A percentile compares a stretch with the other conserved stretches of the same genome.
Conservation (phyloP, 2,113 vertebrate species). For the Nannobrachium achirus region DNA sequence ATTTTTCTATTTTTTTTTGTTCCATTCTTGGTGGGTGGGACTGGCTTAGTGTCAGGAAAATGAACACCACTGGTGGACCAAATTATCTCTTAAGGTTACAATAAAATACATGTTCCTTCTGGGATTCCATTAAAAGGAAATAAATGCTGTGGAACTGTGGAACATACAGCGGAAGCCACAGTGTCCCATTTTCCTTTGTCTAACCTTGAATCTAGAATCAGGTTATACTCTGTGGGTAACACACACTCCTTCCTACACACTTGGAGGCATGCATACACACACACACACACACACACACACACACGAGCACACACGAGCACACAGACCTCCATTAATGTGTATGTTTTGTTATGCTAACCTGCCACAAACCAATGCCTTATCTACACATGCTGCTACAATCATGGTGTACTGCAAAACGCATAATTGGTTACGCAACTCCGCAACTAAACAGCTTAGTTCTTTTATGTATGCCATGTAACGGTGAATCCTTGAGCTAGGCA, state of each 20-base stretch:
- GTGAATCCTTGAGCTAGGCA: neutral
- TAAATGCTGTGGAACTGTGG: neutral
- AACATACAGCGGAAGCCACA: neutral
- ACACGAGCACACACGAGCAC: neutral
- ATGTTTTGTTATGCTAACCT: slow-evolving; percentile 3
- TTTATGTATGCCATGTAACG: slow-evolving; percentile 2
- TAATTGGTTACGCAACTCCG: slow-evolving; percentile 13
- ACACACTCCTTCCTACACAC: too few species aligned
- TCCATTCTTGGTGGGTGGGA: neutral
- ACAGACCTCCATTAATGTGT: too few species aligned
- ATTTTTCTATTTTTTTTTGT: neutral
- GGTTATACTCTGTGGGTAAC: slow-evolving; percentile 20
- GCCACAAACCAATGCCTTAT: slow-evolving; percentile 7
- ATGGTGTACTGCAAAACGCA: slow-evolving; percentile 8
- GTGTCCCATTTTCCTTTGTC: slow-evolving; percentile 32
- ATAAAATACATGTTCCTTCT: neutral
- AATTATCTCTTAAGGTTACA: neutral
- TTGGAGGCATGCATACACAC: too few species aligned
- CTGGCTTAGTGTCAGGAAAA: neutral
- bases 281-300: slow-evolving; percentile 21
- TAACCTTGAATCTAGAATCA: slow-evolving; percentile 38
- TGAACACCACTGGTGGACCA: neutral
- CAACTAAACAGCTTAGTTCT: neutral
- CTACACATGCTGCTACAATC: slow-evolving; percentile 21
- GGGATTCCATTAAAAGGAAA: neutral